phyloP scores from a whole-genome alignment of 2,797 vertebrate species.

The Gymnodraco acuticeps region DNA sequence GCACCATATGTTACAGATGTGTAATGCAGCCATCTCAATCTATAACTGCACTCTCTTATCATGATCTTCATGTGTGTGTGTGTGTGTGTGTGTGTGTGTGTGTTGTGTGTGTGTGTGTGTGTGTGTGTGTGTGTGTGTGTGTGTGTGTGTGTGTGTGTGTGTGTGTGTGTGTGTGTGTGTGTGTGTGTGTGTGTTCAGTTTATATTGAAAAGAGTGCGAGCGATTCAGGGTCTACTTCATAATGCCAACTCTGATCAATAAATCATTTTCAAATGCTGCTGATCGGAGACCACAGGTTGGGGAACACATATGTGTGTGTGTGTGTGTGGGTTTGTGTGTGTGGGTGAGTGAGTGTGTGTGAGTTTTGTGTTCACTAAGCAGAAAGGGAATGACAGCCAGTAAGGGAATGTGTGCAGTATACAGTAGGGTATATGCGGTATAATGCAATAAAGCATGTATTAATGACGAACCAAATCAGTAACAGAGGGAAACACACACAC shows the following conservation, averaged over 20 bases:
- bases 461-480: conserved; percentile 37
- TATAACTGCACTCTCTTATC: conserved; percentile 24
- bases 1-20: not conserved
- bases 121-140: not conserved
- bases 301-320: not conserved
- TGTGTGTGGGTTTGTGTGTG: not conserved
- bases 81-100: no score
- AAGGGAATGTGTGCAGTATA: conserved; percentile 12
- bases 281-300: conserved; percentile 23
- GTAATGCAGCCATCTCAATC: conserved; percentile 23
- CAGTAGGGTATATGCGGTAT: conserved; percentile 12
- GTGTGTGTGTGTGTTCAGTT: not conserved
- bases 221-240: conserved; percentile 41
- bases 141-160: not conserved
- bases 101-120: no score
- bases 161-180: not conserved
- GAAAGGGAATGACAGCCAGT: not conserved
- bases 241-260: conserved; percentile 54
- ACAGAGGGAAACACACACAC: not conserved
- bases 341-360: not conserved
- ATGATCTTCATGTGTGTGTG: not conserved
- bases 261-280: conserved; percentile 49
- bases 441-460: conserved; percentile 40
- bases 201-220: conserved; percentile 30
- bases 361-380: conserved; percentile 15